Conservation (phyloP, 2,113 vertebrate species). For the Puntigrus tetrazona region DNA sequence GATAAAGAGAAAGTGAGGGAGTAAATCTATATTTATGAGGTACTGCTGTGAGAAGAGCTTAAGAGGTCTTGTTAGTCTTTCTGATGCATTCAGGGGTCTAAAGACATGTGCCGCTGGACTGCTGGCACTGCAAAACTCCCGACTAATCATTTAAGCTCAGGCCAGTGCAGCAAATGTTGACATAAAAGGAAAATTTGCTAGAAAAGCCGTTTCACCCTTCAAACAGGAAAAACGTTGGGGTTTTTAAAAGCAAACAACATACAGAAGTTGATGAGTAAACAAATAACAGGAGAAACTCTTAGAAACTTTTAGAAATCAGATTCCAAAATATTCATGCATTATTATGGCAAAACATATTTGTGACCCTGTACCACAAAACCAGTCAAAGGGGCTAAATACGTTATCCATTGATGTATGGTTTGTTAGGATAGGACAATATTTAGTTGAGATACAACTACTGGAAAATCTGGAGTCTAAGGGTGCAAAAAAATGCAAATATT, state of each 20-base stretch:
- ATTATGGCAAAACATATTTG: neutral
- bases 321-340: neutral
- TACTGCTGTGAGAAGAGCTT: neutral
- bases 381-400: no score
- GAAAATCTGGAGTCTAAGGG: no score
- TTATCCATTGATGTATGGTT: no score
- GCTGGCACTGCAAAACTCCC: slow-evolving; percentile 3
- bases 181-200: neutral
- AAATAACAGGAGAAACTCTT: neutral
- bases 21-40: slow-evolving; percentile 17
- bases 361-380: no score
- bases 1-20: neutral
- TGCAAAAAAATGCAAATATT: no score
- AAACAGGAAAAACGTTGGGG: neutral
- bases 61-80: neutral
- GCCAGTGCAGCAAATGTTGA: slow-evolving; percentile 16
- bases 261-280: neutral
- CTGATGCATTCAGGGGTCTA: neutral
- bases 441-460: no score
- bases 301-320: neutral
- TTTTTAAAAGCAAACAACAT: slow-evolving; percentile 1
- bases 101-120: neutral
- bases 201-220: neutral
- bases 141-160: slow-evolving; percentile 22
- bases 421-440: no score